Conservation (phyloP, 2,113 vertebrate genomes). For the Indicator indicator region DNA sequence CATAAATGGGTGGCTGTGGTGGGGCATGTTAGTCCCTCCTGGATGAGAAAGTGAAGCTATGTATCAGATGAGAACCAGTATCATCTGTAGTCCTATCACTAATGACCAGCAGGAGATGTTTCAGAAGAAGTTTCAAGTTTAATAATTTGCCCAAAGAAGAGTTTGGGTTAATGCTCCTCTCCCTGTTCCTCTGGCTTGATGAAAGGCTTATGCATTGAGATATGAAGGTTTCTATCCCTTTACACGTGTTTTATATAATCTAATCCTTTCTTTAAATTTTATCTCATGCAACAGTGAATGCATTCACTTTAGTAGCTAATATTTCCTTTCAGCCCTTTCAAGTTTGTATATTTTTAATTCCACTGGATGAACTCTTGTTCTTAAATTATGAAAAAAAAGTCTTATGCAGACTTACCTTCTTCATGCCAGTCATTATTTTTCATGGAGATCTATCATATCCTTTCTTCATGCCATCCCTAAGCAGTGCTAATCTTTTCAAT, state of each 20-base stretch:
- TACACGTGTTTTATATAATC: neutral
- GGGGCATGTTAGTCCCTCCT: neutral
- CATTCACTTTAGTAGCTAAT: neutral
- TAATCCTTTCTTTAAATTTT: constrained; percentile 12
- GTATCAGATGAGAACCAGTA: neutral
- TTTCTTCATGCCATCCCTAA: neutral
- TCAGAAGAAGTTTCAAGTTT: neutral
- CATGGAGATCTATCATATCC: neutral
- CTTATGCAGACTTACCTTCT: constrained; percentile 3
- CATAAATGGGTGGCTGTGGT: neutral
- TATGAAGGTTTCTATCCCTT: neutral
- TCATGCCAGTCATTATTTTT: neutral
- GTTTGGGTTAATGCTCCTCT: neutral
- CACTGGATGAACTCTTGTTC: neutral
- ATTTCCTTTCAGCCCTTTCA: constrained; percentile 7
- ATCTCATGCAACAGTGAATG: constrained; percentile 3
- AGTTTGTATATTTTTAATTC: constrained; percentile 29
- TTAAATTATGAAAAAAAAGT: neutral
- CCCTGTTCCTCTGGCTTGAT: neutral
- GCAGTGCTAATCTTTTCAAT: neutral
- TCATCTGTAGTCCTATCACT: neutral
- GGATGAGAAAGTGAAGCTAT: neutral
- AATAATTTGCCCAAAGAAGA: neutral
- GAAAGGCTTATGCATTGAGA: neutral
- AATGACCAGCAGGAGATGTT: neutral